Percentiles rank a stretch among this genome's conserved stretches.
Evolutionary conservation across 2,888 invertebrate genomes (phyloP).

Genomic region (Maniola hyperantus): DNA sequence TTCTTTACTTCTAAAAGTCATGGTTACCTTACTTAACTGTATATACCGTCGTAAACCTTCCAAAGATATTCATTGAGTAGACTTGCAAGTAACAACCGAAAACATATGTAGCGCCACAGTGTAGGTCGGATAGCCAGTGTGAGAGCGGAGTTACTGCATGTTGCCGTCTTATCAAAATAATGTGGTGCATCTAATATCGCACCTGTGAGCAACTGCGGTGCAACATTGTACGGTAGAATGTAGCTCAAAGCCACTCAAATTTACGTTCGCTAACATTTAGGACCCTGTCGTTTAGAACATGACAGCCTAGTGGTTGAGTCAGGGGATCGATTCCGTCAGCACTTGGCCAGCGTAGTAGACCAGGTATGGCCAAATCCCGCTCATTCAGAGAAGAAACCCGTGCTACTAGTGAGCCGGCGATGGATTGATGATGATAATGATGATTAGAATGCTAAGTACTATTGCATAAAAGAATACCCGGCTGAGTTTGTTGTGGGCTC

Average conservation of each 20-base stretch:
- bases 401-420: too few species aligned
- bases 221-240: background rate
- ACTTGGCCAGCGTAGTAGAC: too few species aligned
- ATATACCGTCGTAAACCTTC: background rate
- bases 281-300: background rate
- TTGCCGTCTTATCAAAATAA: background rate
- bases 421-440: too few species aligned
- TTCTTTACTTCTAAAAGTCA: background rate
- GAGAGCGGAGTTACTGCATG: conserved; percentile 5
- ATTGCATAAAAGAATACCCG: too few species aligned
- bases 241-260: background rate
- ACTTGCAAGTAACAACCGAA: conserved; percentile 1
- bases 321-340: too few species aligned
- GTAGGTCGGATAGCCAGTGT: background rate
- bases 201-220: background rate
- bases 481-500: too few species aligned
- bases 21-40: background rate
- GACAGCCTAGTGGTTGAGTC: too few species aligned
- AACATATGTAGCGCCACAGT: conserved; percentile 4
- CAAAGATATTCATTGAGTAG: conserved; percentile 5
- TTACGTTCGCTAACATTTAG: conserved; percentile 4
- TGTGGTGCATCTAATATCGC: background rate
- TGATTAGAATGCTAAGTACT: too few species aligned
- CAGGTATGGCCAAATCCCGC: too few species aligned
- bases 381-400: too few species aligned